Conservation (phyloP, 2,888 invertebrate species). For the Plemyria rubiginata region DNA sequence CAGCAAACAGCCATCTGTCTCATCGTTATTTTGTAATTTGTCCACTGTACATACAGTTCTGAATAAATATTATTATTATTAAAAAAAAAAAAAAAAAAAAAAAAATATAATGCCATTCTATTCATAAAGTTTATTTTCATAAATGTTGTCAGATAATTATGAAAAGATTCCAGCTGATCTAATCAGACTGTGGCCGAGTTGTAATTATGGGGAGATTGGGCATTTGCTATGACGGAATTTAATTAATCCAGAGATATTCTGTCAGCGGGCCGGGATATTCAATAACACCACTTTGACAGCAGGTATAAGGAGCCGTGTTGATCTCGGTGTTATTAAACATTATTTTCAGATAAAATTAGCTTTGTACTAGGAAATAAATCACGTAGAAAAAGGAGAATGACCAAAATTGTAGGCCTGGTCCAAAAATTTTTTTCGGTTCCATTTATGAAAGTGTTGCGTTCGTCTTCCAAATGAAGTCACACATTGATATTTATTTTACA, state of each 20-base stretch:
- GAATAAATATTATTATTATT: too few species aligned
- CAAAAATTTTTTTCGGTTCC: too few species aligned
- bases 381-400: too few species aligned
- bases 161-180: neutral
- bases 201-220: constrained; percentile 72
- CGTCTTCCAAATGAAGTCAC: too few species aligned
- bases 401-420: too few species aligned
- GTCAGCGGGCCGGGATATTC: constrained; percentile 27
- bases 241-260: constrained; percentile 42
- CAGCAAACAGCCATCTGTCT: too few species aligned
- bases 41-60: too few species aligned
- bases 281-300: constrained; percentile 31
- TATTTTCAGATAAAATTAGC: neutral
- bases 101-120: too few species aligned
- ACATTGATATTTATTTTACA: too few species aligned
- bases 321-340: constrained; percentile 7
- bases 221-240: constrained; percentile 53
- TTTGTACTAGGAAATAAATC: neutral
- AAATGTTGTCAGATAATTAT: neutral
- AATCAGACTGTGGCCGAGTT: constrained; percentile 16
- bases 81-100: too few species aligned
- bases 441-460: too few species aligned
- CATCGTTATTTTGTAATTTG: too few species aligned
- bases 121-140: neutral
- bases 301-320: neutral